These are phyloP conservation scores for Microtus oregoni DNA, from an alignment of 2,113 vertebrate genomes.

Conservation along the genomic window DNA sequence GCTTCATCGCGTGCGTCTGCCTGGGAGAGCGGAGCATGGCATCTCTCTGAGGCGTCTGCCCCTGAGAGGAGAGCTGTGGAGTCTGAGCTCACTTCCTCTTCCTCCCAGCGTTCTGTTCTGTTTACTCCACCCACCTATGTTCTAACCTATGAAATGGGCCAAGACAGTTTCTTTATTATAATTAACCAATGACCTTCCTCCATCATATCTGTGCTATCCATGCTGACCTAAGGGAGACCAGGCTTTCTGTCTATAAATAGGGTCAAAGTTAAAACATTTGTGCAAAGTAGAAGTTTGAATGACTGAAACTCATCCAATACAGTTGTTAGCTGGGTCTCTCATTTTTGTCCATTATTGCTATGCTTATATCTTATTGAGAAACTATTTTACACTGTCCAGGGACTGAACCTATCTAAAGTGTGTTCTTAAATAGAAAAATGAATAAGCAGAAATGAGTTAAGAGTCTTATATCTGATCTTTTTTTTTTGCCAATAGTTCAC, in stretches of 20 bases:
- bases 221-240: background rate
- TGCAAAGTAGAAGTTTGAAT: background rate
- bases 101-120: too few species aligned
- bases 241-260: background rate
- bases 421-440: constrained; percentile 19
- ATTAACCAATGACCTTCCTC: too few species aligned
- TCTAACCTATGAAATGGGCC: too few species aligned
- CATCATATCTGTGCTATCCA: background rate
- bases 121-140: too few species aligned
- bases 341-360: background rate
- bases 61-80: too few species aligned
- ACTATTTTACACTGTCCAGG: background rate
- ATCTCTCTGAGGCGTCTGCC: too few species aligned
- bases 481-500: background rate
- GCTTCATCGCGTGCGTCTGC: too few species aligned
- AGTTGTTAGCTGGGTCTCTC: background rate
- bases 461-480: background rate
- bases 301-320: background rate
- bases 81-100: too few species aligned
- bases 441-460: background rate
- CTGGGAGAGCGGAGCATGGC: too few species aligned
- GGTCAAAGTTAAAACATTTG: background rate
- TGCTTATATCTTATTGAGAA: background rate
- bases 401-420: background rate
- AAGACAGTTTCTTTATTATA: too few species aligned